Evolutionary conservation across 2,113 vertebrate species (phyloP), one percentile per base, ranked within the genome.

Genomic region (Pteruthius melanotis): DNA sequence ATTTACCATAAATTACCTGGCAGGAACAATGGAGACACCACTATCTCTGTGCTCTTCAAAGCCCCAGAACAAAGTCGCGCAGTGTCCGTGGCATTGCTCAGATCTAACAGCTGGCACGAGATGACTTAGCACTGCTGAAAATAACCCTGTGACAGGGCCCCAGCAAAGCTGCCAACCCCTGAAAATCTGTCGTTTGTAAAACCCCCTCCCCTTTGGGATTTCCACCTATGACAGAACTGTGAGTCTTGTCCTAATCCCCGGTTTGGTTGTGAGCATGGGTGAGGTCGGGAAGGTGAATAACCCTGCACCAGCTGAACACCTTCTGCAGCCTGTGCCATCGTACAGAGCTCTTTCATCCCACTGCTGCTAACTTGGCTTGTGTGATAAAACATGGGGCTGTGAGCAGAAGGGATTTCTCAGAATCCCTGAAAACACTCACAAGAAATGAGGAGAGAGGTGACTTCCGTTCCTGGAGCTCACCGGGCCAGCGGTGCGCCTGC

Each of bases 91-190:
- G 17, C 61, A 4, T 71, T 47, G 26, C 76, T 42, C 16, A 39
- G 20, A 37, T 56, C 85, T 64, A 68, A 65, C 68, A 83, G 72
- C 68, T 75, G 93, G 80, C 82, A 88, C 15, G 39, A 81, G 85
- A 60, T 59, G 86, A 78, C 87, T 94, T 93, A 81, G 88, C 82
- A 83, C 69, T 68, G 35, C 71, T 42, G 95, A 83, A 94, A 85
- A 66, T 91, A 83, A 83, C 81, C 26, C 26, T 0, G 0, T n/a
- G 83, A 75, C 10, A 47, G 54, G 39, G 64, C 65, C 54, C 31
- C 74, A 44, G 72, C 54, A 49, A 65, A 87, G 91, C 80, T 93
- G 90, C 86, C 86, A 81, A 18, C 4, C 59, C 78, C 42, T 17
- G 20, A 63, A 75, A 83, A 74, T 6, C 0, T 45, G 54, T n/a